phyloP scores from a whole-genome alignment of 2,113 vertebrate species.

The Aspidoscelis tigris region DNA sequence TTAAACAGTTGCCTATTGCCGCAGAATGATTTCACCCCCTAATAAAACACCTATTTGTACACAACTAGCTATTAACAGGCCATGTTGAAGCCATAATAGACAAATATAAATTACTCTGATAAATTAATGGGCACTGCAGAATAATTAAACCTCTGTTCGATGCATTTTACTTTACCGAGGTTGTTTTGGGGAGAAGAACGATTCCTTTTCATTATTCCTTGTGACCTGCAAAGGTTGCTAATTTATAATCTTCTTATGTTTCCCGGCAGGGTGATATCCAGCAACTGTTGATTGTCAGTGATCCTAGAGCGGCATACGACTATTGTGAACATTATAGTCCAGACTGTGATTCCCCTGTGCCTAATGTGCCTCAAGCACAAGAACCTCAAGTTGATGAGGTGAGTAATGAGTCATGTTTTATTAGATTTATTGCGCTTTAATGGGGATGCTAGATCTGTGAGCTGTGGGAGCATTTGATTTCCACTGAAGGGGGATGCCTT shows the following conservation, averaged over 20 bases:
- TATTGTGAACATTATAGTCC: conserved; percentile 98
- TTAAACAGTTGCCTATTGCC: conserved; percentile 13
- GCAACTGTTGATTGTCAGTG: conserved; percentile 89
- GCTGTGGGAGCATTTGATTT: conserved; percentile 24
- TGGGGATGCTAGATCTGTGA: conserved; percentile 21
- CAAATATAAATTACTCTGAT: conserved; percentile 31
- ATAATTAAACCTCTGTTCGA: conserved; percentile 8
- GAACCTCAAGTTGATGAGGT: conserved; percentile 86
- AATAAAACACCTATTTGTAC: conserved; percentile 29
- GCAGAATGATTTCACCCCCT: not conserved
- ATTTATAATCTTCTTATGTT: conserved; percentile 37
- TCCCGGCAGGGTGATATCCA: conserved; percentile 94
- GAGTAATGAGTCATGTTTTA: conserved; percentile 57
- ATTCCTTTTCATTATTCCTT: conserved; percentile 23
- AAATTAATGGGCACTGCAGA: conserved; percentile 31
- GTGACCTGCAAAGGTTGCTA: conserved; percentile 39
- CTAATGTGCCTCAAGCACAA: conserved; percentile 88
- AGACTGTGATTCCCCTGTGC: conserved; percentile 90
- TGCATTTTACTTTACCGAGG: conserved; percentile 14
- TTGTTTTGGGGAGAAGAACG: conserved; percentile 34
- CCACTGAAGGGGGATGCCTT: conserved; percentile 32
- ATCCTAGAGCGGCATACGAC: conserved; percentile 93
- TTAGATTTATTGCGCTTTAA: conserved; percentile 49
- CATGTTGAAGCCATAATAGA: conserved; percentile 13
- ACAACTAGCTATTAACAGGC: conserved; percentile 7